Percentiles rank a stretch among this genome's conserved stretches.
These are phyloP conservation scores for Epiperipatus broadwayi DNA, from an alignment of 2,888 invertebrate genomes.

Conservation along the genomic window DNA sequence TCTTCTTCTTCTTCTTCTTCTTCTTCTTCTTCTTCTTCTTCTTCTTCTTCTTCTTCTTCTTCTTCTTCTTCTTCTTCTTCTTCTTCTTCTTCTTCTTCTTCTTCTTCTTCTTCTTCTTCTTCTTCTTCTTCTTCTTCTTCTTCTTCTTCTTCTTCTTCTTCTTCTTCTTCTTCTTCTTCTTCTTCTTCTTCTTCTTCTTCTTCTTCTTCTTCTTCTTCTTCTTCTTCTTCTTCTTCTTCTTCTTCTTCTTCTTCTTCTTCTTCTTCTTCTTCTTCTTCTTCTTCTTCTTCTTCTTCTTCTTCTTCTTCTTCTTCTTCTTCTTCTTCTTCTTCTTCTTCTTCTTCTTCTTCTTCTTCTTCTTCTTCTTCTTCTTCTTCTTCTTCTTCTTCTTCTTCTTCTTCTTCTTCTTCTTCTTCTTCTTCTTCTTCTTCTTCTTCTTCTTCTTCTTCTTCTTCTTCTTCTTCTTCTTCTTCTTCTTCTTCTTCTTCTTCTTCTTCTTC, in stretches of 20 bases:
- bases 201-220: conserved; percentile 3
- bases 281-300: conserved; percentile 3
- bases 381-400: conserved; percentile 3
- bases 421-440: conserved; percentile 3
- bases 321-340: conserved; percentile 3
- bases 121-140: conserved; percentile 3
- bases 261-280: conserved; percentile 3
- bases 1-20: conserved; percentile 3
- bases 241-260: conserved; percentile 3
- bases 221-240: conserved; percentile 3
- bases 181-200: conserved; percentile 3
- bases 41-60: conserved; percentile 3
- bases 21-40: conserved; percentile 3
- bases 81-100: conserved; percentile 3
- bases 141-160: conserved; percentile 3
- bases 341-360: conserved; percentile 3
- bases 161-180: conserved; percentile 3
- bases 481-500: conserved; percentile 3
- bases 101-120: conserved; percentile 3
- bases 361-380: conserved; percentile 3
- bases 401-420: conserved; percentile 3
- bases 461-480: conserved; percentile 3
- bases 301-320: conserved; percentile 3
- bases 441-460: conserved; percentile 3
- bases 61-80: conserved; percentile 3